These are phyloP conservation scores for Spodoptera litura DNA, from an alignment of 1,140 invertebrate species.

Conservation along the genomic window DNA sequence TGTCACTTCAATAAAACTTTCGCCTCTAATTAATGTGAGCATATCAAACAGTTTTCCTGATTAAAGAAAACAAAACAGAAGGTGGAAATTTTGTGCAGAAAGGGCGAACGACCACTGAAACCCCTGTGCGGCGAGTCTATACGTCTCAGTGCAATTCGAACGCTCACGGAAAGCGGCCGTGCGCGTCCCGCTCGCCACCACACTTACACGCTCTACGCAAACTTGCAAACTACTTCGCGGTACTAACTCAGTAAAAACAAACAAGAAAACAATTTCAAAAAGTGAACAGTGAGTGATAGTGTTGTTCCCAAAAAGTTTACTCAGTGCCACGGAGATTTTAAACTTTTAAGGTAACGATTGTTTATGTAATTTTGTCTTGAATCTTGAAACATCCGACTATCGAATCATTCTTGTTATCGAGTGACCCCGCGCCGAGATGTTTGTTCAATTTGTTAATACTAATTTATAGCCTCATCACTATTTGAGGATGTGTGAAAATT, in stretches of 20 bases:
- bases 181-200: constrained; percentile 35
- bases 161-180: constrained; percentile 53
- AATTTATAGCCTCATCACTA: constrained; percentile 36
- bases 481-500: constrained; percentile 47
- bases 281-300: constrained; percentile 35
- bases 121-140: constrained; percentile 14
- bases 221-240: constrained; percentile 29
- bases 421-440: constrained; percentile 64
- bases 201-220: constrained; percentile 8
- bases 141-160: constrained; percentile 55
- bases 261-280: constrained; percentile 4
- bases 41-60: no score
- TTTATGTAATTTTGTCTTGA: constrained; percentile 47
- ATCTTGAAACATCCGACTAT: constrained; percentile 23
- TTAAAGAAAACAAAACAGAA: constrained; percentile 33
- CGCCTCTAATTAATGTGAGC: no score
- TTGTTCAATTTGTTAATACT: constrained; percentile 64
- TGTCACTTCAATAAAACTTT: no score
- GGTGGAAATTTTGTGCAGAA: neutral
- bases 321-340: neutral
- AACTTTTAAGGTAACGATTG: constrained; percentile 27
- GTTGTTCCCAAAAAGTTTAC: constrained; percentile 53
- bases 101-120: constrained; percentile 34
- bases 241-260: neutral
- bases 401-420: constrained; percentile 57